Evolutionary conservation across 2,888 invertebrate species (phyloP).

Genomic region (Diogma glabrata): DNA sequence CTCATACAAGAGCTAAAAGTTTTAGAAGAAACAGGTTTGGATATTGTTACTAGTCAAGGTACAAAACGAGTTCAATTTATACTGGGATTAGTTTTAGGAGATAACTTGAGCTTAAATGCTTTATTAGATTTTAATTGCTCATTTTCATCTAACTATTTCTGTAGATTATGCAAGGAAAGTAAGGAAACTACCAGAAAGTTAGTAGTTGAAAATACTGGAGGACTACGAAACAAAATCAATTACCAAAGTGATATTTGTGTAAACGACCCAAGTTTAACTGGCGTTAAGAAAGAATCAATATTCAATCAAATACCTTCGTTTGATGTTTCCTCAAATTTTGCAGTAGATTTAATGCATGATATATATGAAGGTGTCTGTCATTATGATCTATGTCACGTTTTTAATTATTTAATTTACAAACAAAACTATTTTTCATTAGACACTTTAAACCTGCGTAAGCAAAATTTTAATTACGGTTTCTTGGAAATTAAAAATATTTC

Average conservation of each 20-base stretch:
- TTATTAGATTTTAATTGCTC: too few relatives aligned
- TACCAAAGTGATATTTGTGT: not conserved
- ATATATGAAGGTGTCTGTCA: not conserved
- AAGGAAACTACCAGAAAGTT: too few relatives aligned
- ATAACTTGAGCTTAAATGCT: too few relatives aligned
- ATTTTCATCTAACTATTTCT: not conserved
- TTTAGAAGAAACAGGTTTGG: too few relatives aligned
- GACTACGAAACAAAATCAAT: not conserved
- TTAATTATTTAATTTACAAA: not conserved
- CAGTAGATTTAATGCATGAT: not conserved
- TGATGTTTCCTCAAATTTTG: not conserved
- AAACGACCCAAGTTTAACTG: not conserved
- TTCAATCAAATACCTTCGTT: not conserved
- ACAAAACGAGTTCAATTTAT: not conserved
- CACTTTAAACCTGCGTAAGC: not conserved
- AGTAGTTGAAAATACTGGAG: too few relatives aligned
- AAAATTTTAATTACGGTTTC: too few relatives aligned
- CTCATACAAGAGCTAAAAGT: too few relatives aligned
- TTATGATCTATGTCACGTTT: not conserved
- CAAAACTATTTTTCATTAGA: not conserved
- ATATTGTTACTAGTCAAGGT: not conserved
- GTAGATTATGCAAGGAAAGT: not conserved
- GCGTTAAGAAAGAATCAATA: not conserved
- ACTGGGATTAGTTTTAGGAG: not conserved
- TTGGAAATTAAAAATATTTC: not conserved